Evolutionary conservation across 2,797 vertebrate genomes (phyloP), one percentile per base, ranked within the genome.

Genomic region (Tadarida brasiliensis): DNA sequence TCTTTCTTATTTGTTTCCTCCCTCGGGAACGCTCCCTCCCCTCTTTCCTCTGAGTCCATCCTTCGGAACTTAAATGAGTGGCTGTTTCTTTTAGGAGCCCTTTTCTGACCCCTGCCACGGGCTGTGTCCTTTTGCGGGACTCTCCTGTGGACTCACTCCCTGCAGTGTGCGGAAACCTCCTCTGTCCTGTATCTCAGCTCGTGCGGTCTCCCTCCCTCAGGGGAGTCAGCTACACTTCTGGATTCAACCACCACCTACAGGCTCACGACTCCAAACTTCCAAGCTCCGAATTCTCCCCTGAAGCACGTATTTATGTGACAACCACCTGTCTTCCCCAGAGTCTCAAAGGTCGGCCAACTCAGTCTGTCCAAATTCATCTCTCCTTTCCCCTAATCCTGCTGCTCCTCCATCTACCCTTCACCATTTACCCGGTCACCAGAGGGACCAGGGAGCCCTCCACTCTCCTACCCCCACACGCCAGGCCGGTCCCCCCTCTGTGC

Each of bases 1-100:
- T 19, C 63, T 51, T 26, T 28, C 68, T 49, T 11, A 8, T 0
- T 17, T 8, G 0, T 2, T 3, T 3, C 59, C 15, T 26, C 73
- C 19, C 0, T 54, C 11, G 12, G 14, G 20, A 74, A 74, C 2
- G 24, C n/a, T 24, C 71, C 33, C 28, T 57, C 33, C 16, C 7
- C 20, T 30, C 30, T 30, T 24, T 19, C 51, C 90, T 49, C 89
- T 1, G 9, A 49, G 26, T 22, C 26, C n/a, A 8, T 30, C 54
- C 57, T 59, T 71, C 15, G 9, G 47, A n/a, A 22, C 30, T 71
- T 24, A 56, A 20, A 35, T 78, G 20, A 22, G 57, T 16, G 19
- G 16, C 20, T 11, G 12, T 47, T 33, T 65, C n/a, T 20, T 3
- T 16, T 3, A 20, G 47, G 65, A 44, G 3, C 2, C n/a, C 44